A percentile compares a stretch with the other conserved stretches of the same genome.
These are phyloP conservation scores for Micromussa lordhowensis DNA, from an alignment of 92 coral and sea anemone species.

Conservation along the genomic window DNA sequence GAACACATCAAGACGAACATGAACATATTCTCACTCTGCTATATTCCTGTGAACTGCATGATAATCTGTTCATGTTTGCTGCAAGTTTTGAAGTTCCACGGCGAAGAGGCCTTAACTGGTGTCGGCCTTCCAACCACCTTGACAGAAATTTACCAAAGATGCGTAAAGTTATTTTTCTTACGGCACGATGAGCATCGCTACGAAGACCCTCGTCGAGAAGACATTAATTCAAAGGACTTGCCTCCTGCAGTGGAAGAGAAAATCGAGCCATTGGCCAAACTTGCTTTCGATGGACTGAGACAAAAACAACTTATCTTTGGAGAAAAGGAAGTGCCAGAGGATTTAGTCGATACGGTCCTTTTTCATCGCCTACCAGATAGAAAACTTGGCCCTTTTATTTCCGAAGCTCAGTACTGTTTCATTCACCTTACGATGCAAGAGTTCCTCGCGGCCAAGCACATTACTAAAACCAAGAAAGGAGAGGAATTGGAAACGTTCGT, in stretches of 20 bases:
- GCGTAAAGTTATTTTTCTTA: slow-evolving; percentile 5
- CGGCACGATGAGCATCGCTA: slow-evolving; percentile 14
- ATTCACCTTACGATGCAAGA: slow-evolving; percentile 61
- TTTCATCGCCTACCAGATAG: slow-evolving; percentile 38
- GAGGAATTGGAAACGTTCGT: not conserved
- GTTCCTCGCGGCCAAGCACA: slow-evolving; percentile 49
- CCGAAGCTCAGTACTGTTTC: slow-evolving; percentile 42
- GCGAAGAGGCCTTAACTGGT: not conserved
- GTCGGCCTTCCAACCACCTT: slow-evolving; percentile 28
- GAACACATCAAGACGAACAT: not conserved
- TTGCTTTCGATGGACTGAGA: slow-evolving; percentile 44
- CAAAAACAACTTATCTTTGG: slow-evolving; percentile 41
- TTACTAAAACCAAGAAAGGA: not conserved
- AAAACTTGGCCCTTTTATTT: not conserved
- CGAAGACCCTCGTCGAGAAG: not conserved
- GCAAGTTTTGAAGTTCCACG: slow-evolving; percentile 9
- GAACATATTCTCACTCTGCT: slow-evolving; percentile 34
- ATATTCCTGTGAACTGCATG: slow-evolving; percentile 51
- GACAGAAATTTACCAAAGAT: slow-evolving; percentile 44
- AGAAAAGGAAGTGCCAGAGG: not conserved
- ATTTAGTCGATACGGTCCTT: slow-evolving; percentile 10
- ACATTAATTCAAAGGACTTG: not conserved
- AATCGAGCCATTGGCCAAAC: slow-evolving; percentile 13
- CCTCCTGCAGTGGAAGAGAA: not conserved
- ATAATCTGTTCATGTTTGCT: slow-evolving; percentile 38